Evolutionary conservation across 2,888 invertebrate species (phyloP), one percentile per base, ranked within the genome.

Genomic region (Mystacides longicornis): DNA sequence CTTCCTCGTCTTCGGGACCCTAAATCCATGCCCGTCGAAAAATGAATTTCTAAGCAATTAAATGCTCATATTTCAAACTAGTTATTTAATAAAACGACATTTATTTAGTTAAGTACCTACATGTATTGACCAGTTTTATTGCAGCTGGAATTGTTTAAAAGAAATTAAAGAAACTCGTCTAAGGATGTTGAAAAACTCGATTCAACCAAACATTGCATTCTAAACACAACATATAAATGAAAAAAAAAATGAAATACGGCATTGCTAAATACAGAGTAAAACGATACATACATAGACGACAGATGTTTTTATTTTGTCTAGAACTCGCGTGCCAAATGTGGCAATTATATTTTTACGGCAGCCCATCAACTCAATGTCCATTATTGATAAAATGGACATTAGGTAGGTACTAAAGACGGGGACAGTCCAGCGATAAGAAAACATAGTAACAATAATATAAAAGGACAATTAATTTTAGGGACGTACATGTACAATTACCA

Each of bases 261-360:
- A n/a, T n/a, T n/a, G n/a, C n/a, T n/a, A n/a, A n/a, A n/a, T n/a
- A n/a, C n/a, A n/a, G n/a, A n/a, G n/a, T n/a, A n/a, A n/a, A n/a
- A n/a, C n/a, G n/a, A n/a, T n/a, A n/a, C n/a, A n/a, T n/a, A n/a
- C n/a, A n/a, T n/a, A n/a, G n/a, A n/a, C n/a, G n/a, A 16, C 37
- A 37, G 37, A 37, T 37, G 37, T 37, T 37, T 37, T n/a, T n/a
- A n/a, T n/a, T 37, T 37, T 37, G 37, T 37, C 37, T n/a, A 37
- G n/a, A n/a, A 14, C 16, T 37, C 37, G 37, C 37, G 37, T 37
- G 37, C 37, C 37, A 37, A 7, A 7, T 37, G 37, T 37, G 16
- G 37, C 37, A 37, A 37, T 37, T 7, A 37, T 37, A n/a, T 37
- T 37, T 37, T 37, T 37, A 37, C 37, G 37, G 14, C 37, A 16